Evolutionary conservation across 2,797 vertebrate species (phyloP).

Genomic region (Catostomus latipinnis): DNA sequence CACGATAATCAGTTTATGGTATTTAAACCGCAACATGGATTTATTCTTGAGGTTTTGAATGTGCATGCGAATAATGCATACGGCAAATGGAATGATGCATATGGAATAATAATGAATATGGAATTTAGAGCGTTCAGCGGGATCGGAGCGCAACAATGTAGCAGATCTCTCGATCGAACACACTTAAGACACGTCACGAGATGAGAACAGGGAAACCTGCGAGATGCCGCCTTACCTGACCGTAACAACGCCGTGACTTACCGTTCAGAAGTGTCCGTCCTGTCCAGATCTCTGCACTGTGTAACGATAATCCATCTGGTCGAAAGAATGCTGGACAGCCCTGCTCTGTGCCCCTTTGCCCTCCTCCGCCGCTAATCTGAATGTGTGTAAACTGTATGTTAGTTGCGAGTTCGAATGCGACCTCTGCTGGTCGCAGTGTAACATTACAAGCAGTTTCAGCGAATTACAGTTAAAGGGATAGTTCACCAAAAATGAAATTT

Average conservation of each 20-base stretch:
- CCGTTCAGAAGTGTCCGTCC: constrained; percentile 6
- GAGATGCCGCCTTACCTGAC: constrained; percentile 23
- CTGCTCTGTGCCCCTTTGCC: neutral
- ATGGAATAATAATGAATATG: neutral
- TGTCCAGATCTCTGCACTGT: neutral
- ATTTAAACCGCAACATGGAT: neutral
- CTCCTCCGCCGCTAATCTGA: constrained; percentile 1
- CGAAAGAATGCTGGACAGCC: neutral
- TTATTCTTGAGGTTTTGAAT: too few relatives aligned
- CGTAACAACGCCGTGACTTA: neutral
- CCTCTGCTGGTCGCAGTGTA: constrained; percentile 11
- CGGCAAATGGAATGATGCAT: neutral
- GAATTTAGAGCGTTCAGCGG: neutral
- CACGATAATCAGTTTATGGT: neutral
- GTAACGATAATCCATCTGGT: constrained; percentile 10
- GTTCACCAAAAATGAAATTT: too few relatives aligned
- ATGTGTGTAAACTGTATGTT: neutral
- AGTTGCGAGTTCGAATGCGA: neutral
- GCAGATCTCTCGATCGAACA: neutral
- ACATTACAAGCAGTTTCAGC: neutral
- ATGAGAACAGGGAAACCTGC: neutral
- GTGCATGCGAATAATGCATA: neutral
- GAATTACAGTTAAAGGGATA: neutral
- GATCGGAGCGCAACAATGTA: neutral
- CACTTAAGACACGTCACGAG: neutral